Conservation (phyloP, 2,888 invertebrate species). For the Lissonota sp. region DNA sequence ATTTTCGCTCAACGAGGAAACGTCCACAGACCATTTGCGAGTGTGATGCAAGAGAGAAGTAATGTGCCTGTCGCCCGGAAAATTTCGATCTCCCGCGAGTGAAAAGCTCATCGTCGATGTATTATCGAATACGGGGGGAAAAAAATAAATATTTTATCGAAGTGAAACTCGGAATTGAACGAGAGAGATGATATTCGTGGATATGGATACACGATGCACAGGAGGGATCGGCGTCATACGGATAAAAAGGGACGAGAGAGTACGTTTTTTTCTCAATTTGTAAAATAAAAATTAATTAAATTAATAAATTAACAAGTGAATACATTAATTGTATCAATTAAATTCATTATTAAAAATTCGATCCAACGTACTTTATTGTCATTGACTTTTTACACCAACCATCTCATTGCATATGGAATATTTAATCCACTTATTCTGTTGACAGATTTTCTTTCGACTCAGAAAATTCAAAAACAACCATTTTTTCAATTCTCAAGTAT, state of each 20-base stretch:
- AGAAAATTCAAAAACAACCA: too few relatives aligned
- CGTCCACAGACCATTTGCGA: slow-evolving; percentile 23
- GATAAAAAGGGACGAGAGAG: slow-evolving; percentile 77
- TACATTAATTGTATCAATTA: too few relatives aligned
- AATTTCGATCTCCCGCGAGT: slow-evolving; percentile 4
- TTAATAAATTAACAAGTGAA: too few relatives aligned
- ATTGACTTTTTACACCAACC: too few relatives aligned
- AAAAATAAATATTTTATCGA: slow-evolving; percentile 4
- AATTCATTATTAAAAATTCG: too few relatives aligned
- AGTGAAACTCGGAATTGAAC: slow-evolving; percentile 45
- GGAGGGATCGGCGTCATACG: slow-evolving; percentile 76
- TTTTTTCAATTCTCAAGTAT: too few relatives aligned
- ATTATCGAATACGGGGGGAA: slow-evolving; percentile 40
- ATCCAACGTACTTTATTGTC: too few relatives aligned
- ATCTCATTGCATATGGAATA: too few relatives aligned
- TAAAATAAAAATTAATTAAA: slow-evolving; percentile 15
- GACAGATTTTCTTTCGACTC: too few relatives aligned
- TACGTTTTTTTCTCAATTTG: slow-evolving; percentile 73
- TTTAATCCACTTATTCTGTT: too few relatives aligned
- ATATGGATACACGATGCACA: slow-evolving; percentile 77
- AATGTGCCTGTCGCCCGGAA: slow-evolving; percentile 5
- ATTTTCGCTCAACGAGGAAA: slow-evolving; percentile 43
- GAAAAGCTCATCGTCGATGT: slow-evolving; percentile 9
- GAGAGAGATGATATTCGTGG: slow-evolving; percentile 69
- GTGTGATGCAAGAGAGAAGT: slow-evolving; percentile 14